These are phyloP conservation scores for Eulemur rubriventer DNA, from an alignment of 2,797 vertebrate species.

Conservation along the genomic window DNA sequence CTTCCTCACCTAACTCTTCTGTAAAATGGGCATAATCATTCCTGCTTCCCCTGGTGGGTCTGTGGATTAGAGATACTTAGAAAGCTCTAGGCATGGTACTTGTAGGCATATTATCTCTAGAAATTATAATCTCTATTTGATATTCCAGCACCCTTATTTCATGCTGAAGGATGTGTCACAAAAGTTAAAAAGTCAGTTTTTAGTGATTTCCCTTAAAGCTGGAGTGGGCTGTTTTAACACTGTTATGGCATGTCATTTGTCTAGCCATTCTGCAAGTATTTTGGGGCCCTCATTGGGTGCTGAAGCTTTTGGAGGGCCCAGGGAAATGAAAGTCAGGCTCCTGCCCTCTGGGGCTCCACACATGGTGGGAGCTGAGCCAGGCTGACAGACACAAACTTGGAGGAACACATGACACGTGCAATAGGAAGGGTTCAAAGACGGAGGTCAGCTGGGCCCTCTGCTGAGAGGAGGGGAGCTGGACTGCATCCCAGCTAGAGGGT, in stretches of 20 bases:
- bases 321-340: not conserved
- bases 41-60: rapidly evolving
- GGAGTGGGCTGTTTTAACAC: not conserved
- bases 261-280: not conserved
- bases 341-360: not conserved
- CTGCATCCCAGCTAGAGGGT: too few relatives aligned
- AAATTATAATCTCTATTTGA: not conserved
- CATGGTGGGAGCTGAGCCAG: not conserved
- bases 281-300: not conserved
- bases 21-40: not conserved
- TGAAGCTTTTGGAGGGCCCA: not conserved
- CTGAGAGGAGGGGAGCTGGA: not conserved
- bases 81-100: not conserved
- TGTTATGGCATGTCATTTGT: not conserved
- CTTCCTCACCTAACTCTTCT: not conserved
- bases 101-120: not conserved
- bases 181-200: not conserved
- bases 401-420: not conserved
- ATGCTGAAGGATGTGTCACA: not conserved
- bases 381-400: not conserved
- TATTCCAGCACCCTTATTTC: not conserved
- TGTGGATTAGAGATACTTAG: not conserved
- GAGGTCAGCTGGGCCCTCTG: not conserved
- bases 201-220: not conserved
- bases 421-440: not conserved